phyloP scores from a whole-genome alignment of 2,113 vertebrate species.

The Peromyscus leucopus region DNA sequence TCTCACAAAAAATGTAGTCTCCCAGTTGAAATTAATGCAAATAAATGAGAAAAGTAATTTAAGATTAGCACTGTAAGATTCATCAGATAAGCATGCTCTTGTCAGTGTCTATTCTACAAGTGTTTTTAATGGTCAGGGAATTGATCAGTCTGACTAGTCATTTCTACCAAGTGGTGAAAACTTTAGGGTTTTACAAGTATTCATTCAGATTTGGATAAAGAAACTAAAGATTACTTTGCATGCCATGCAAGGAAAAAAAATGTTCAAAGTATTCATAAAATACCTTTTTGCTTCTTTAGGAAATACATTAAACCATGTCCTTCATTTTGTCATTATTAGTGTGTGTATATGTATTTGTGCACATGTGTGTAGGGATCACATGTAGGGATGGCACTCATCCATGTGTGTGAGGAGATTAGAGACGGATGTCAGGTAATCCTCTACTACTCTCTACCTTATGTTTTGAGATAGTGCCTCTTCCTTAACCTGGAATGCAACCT shows the following conservation, averaged over 20 bases:
- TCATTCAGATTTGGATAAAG: neutral
- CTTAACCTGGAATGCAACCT: neutral
- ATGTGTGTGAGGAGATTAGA: neutral
- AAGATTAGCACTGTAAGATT: neutral
- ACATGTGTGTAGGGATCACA: neutral
- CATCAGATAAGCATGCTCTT: neutral
- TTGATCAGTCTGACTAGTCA: neutral
- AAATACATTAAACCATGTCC: neutral
- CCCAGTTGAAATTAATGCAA: constrained; percentile 11
- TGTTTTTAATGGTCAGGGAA: neutral
- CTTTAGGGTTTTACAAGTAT: neutral
- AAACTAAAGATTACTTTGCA: neutral
- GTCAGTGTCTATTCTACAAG: too few species aligned
- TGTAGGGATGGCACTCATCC: neutral
- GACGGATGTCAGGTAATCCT: neutral
- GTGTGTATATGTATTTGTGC: neutral
- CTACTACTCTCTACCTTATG: too few species aligned
- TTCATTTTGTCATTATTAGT: neutral
- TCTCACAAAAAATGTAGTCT: neutral
- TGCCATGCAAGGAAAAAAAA: neutral
- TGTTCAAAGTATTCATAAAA: neutral
- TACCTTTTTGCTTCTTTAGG: neutral
- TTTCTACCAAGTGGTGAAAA: neutral
- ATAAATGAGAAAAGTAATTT: neutral
- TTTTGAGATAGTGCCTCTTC: neutral